Evolutionary conservation across 1,140 invertebrate species (phyloP).

Genomic region (Caenorhabditis latens): DNA sequence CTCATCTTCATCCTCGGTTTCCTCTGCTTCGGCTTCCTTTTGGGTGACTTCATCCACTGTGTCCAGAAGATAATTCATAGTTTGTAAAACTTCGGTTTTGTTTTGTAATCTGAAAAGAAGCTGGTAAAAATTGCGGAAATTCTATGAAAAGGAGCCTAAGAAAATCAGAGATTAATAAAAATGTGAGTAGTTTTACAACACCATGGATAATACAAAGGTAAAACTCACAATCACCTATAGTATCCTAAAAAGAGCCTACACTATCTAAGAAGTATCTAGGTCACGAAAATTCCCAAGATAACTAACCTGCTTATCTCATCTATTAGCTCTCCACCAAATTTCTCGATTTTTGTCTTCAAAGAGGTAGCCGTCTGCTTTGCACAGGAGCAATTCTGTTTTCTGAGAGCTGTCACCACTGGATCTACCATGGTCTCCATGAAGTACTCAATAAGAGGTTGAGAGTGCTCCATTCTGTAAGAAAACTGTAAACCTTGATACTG

Average conservation of each 20-base stretch:
- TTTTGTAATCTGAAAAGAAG: background rate
- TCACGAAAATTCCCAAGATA: background rate
- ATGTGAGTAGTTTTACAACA: too few species aligned
- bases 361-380: background rate
- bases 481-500: too few species aligned
- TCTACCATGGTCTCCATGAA: conserved; percentile 8
- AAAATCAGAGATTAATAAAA: background rate
- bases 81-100: background rate
- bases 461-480: too few species aligned
- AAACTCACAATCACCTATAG: background rate
- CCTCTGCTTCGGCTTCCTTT: background rate
- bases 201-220: too few species aligned
- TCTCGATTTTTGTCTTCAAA: background rate
- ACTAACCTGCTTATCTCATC: background rate
- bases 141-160: too few species aligned
- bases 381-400: background rate
- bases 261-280: too few species aligned
- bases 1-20: background rate
- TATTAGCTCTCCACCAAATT: background rate
- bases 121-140: too few species aligned
- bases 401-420: background rate
- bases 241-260: too few species aligned
- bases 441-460: background rate
- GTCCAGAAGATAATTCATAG: background rate
- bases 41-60: background rate